Percentiles rank a stretch among this genome's conserved stretches.
Evolutionary conservation across 1,140 invertebrate species (phyloP).

Genomic region (Dysdera silvatica): DNA sequence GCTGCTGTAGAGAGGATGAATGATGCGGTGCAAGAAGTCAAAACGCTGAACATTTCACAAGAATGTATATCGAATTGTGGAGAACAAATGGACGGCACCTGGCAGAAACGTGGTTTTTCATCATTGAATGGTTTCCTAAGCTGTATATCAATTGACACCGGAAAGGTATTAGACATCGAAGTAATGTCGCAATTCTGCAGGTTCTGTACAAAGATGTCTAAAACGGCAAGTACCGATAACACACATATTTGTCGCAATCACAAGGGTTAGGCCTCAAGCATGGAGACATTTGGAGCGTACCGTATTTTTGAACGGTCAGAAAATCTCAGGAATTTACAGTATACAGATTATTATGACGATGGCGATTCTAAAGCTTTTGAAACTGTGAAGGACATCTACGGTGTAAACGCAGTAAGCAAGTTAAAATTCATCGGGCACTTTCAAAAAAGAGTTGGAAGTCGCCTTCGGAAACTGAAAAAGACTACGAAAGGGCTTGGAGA

Average conservation of each 20-base stretch:
- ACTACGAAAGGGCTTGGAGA: constrained; percentile 1
- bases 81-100: neutral
- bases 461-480: neutral
- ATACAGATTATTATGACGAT: constrained; percentile 4
- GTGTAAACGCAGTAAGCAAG: neutral
- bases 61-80: too few species aligned
- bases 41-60: too few species aligned
- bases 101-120: neutral
- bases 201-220: neutral
- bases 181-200: neutral
- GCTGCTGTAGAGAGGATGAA: neutral
- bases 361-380: neutral
- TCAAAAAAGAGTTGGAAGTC: neutral
- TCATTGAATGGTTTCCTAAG: neutral
- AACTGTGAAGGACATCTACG: neutral
- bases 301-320: neutral
- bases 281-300: constrained; percentile 13
- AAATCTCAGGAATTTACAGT: neutral
- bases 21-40: neutral
- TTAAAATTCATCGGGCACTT: neutral
- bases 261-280: constrained; percentile 18
- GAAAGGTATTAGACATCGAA: neutral
- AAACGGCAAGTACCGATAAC: neutral
- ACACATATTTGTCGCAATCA: constrained; percentile 14
- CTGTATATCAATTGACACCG: neutral